These are phyloP conservation scores for Drosophila pandora DNA, from an alignment of 1,140 invertebrate species.

Conservation along the genomic window DNA sequence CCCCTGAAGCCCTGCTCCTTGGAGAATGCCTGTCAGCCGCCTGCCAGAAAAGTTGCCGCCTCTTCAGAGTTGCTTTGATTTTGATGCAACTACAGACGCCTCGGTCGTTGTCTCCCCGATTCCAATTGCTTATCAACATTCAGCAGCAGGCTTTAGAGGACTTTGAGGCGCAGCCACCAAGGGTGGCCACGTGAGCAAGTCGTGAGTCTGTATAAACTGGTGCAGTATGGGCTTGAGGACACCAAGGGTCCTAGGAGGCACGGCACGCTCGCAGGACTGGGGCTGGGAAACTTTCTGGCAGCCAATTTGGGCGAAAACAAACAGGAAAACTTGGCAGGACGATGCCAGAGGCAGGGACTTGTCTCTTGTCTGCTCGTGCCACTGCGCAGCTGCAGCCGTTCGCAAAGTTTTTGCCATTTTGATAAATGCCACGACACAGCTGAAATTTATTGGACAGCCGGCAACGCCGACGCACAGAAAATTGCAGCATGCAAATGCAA, in stretches of 20 bases:
- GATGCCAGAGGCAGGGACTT: slow-evolving; percentile 37
- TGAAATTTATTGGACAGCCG: slow-evolving; percentile 70
- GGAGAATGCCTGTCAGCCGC: slow-evolving; percentile 9
- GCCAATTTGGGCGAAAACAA: slow-evolving; percentile 42
- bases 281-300: slow-evolving; percentile 21
- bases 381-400: slow-evolving; percentile 68
- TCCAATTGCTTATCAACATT: slow-evolving; percentile 46
- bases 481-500: slow-evolving; percentile 44
- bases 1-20: slow-evolving; percentile 1
- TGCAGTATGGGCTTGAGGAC: background rate
- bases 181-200: slow-evolving; percentile 17
- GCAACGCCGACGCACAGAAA: slow-evolving; percentile 43
- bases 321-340: slow-evolving; percentile 32
- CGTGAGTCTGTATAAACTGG: background rate
- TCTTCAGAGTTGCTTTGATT: slow-evolving; percentile 29
- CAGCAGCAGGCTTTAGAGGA: slow-evolving; percentile 31
- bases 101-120: slow-evolving; percentile 17
- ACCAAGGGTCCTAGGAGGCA: background rate
- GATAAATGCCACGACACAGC: slow-evolving; percentile 60
- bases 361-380: slow-evolving; percentile 30
- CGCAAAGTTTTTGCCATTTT: slow-evolving; percentile 59
- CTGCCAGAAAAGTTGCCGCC: slow-evolving; percentile 40
- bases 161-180: slow-evolving; percentile 1
- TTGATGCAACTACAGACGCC: slow-evolving; percentile 24
- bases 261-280: slow-evolving; percentile 12